phyloP scores from a whole-genome alignment of 1,140 invertebrate genomes.

The Callitettix versicolor region DNA sequence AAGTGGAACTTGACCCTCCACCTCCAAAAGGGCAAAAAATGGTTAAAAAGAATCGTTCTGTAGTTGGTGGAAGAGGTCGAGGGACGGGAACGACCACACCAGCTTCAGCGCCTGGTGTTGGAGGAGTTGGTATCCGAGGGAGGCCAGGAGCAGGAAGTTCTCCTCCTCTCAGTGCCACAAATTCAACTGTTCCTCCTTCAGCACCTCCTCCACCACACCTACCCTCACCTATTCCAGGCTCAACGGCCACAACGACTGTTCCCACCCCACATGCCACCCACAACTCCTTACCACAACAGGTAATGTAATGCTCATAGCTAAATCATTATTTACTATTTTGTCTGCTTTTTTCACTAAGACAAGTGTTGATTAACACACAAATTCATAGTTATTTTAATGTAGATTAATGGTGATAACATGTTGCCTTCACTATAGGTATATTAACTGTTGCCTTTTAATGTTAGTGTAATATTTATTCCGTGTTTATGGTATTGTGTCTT shows the following conservation, averaged over 20 bases:
- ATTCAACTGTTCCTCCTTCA: constrained; percentile 32
- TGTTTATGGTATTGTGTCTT: no score
- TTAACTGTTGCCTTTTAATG: no score
- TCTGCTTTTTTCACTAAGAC: no score
- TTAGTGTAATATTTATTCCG: no score
- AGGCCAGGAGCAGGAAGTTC: constrained; percentile 25
- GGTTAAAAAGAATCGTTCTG: constrained; percentile 45
- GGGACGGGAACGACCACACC: constrained; percentile 21
- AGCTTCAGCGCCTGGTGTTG: constrained; percentile 32
- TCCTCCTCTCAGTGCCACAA: constrained; percentile 8
- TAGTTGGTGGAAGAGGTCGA: not conserved
- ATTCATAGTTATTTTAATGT: no score
- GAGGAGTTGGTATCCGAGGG: constrained; percentile 22
- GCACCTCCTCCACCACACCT: constrained; percentile 32
- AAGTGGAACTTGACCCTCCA: constrained; percentile 67
- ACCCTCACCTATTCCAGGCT: constrained; percentile 35
- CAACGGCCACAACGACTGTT: constrained; percentile 31
- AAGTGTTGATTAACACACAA: no score
- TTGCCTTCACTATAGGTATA: no score
- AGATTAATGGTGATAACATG: no score
- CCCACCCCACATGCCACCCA: constrained; percentile 30
- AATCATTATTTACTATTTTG: no score
- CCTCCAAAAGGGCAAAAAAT: constrained; percentile 54
- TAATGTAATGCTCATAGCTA: constrained; percentile 23
- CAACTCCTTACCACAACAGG: constrained; percentile 42